Evolutionary conservation across 2,888 invertebrate species (phyloP), one percentile per base, ranked within the genome.

Genomic region (Alcis repandata): DNA sequence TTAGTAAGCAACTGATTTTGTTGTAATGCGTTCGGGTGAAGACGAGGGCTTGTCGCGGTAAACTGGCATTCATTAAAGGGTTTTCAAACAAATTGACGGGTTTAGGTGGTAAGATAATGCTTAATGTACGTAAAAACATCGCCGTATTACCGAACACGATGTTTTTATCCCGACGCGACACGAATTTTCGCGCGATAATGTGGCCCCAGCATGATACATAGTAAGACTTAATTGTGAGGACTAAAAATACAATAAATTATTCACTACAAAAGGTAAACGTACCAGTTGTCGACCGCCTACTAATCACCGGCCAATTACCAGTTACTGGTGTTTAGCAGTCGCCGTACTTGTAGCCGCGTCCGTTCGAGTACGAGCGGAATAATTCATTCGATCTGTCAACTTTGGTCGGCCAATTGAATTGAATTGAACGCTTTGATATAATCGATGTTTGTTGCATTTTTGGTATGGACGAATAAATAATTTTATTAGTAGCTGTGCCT

Each of bases 251-350:
- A 46, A 43, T 9, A 19, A 27, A 8, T 22, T 13, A 17, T 38
- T 11, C 51, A 22, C 32, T 38, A 52, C 27, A 63, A 63, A 59
- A 51, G 54, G 54, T 63, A 60, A 52, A 52, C 57, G 57, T 43
- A 46, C 48, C 27, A 36, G 27, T 65, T 67, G 68, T 64, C 38
- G 58, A 15, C 48, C 2, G 74, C 68, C 46, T 79, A 63, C 74
- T 76, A 77, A 81, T 71, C 53, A 56, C 62, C 32, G 62, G 58
- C 67, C 71, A 74, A 76, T 71, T 77, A 68, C 59, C 52, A 27
- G 62, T 45, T 63, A 70, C 69, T 67, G 63, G 67, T 80, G 75
- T 79, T 83, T 83, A 81, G 71, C 71, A 83, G 74, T 79, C 80
- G 61, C 53, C 61, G 51, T 74, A 76, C 74, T 75, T 68, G 70